Percentiles rank a stretch among this genome's conserved stretches.
Evolutionary conservation across 1,140 invertebrate genomes (phyloP).

Genomic region (Drosophila sturtevanti): DNA sequence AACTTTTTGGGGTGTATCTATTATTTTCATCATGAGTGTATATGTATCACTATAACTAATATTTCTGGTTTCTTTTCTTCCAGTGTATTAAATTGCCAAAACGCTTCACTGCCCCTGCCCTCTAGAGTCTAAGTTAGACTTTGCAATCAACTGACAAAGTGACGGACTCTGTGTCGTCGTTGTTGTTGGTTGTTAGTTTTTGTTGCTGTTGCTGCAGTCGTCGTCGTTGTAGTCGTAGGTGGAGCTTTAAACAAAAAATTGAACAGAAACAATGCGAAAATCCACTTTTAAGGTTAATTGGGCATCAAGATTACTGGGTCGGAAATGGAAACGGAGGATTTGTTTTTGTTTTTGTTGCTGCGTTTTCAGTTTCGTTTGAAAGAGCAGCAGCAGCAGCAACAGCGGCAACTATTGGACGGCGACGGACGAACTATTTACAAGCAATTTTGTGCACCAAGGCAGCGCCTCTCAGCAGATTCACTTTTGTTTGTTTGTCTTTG

Average conservation of each 20-base stretch:
- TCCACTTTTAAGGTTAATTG: slow-evolving; percentile 83
- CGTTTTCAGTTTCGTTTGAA: slow-evolving; percentile 49
- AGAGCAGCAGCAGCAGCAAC: slow-evolving; percentile 44
- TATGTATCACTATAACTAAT: too few species aligned
- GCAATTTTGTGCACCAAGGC: slow-evolving; percentile 71
- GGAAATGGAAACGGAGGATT: slow-evolving; percentile 78
- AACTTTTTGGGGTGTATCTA: too few species aligned
- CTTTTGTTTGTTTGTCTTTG: slow-evolving; percentile 72
- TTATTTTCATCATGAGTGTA: too few species aligned
- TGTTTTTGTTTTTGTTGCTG: slow-evolving; percentile 29
- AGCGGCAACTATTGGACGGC: slow-evolving; percentile 27
- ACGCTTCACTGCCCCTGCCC: slow-evolving; percentile 54
- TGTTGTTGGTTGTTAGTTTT: slow-evolving; percentile 39
- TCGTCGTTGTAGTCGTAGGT: slow-evolving; percentile 45
- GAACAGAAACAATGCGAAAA: slow-evolving; percentile 77
- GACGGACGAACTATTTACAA: slow-evolving; percentile 62
- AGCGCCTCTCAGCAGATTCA: slow-evolving; percentile 53
- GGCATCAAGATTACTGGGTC: slow-evolving; percentile 83
- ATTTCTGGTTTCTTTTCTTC: background rate
- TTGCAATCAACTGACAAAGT: slow-evolving; percentile 64
- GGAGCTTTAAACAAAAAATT: slow-evolving; percentile 24
- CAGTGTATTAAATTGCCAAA: slow-evolving; percentile 65
- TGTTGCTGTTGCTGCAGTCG: slow-evolving; percentile 29
- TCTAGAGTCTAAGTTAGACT: slow-evolving; percentile 32
- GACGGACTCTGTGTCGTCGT: slow-evolving; percentile 49